These are phyloP conservation scores for Arge pagana DNA, from an alignment of 2,888 invertebrate genomes.

Conservation along the genomic window DNA sequence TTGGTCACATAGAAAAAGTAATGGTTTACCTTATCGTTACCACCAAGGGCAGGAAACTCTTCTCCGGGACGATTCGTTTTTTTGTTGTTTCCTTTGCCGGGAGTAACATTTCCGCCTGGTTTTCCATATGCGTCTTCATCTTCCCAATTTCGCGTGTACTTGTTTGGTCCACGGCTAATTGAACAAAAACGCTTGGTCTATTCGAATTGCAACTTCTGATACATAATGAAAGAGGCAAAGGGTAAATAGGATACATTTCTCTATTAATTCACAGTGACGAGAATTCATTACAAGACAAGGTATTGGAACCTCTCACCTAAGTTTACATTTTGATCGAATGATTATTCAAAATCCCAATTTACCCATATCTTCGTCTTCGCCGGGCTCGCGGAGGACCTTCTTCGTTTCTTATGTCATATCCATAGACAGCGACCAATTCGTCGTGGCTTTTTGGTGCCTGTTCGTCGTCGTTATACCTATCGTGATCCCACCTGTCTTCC, in stretches of 20 bases:
- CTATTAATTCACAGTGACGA: neutral
- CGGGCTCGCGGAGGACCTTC: slow-evolving; percentile 89
- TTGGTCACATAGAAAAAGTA: neutral
- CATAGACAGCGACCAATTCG: slow-evolving; percentile 84
- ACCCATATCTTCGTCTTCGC: slow-evolving; percentile 86
- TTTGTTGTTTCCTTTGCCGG: slow-evolving; percentile 44
- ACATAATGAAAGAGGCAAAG: slow-evolving; percentile 6
- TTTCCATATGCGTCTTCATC: slow-evolving; percentile 88
- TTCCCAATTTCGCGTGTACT: slow-evolving; percentile 91
- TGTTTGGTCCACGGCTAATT: slow-evolving; percentile 86
- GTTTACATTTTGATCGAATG: slow-evolving; percentile 7
- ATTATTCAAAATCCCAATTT: slow-evolving; percentile 34
- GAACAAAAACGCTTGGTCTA: slow-evolving; percentile 27
- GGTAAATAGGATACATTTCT: neutral
- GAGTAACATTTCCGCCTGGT: slow-evolving; percentile 48
- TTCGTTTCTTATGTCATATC: slow-evolving; percentile 93
- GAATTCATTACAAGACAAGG: slow-evolving; percentile 18
- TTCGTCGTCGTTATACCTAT: slow-evolving; percentile 79
- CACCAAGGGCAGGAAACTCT: slow-evolving; percentile 64
- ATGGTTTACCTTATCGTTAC: slow-evolving; percentile 41
- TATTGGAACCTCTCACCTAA: slow-evolving; percentile 6
- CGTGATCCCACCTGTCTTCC: slow-evolving; percentile 83
- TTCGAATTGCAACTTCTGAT: no score
- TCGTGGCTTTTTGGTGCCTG: slow-evolving; percentile 86
- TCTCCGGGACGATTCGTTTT: slow-evolving; percentile 58